These are phyloP conservation scores for Phrynocephalus versicolor DNA, from an alignment of 2,113 vertebrate genomes.

Conservation along the genomic window DNA sequence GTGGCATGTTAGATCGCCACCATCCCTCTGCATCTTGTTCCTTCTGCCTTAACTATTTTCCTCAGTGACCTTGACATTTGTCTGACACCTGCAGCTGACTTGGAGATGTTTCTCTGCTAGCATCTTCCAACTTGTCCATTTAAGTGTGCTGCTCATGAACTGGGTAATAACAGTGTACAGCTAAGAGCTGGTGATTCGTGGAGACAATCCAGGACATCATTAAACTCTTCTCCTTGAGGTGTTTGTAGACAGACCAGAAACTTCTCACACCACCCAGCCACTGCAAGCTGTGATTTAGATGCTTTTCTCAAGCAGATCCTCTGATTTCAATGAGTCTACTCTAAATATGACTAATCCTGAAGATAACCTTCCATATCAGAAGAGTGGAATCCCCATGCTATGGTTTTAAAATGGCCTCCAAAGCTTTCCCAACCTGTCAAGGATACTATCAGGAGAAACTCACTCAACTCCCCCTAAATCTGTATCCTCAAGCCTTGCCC, in stretches of 20 bases:
- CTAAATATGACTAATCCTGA: background rate
- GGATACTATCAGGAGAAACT: too few species aligned
- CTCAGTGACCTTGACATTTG: conserved; percentile 23
- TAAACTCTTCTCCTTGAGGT: background rate
- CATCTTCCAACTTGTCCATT: background rate
- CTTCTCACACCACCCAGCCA: background rate
- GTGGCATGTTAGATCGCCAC: conserved; percentile 23
- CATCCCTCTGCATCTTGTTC: background rate
- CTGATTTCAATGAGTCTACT: background rate
- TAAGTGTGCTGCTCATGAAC: background rate
- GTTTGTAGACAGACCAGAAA: background rate
- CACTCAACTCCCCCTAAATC: too few species aligned
- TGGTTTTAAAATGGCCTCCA: too few species aligned
- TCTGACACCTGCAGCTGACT: conserved; percentile 31
- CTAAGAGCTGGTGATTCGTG: background rate
- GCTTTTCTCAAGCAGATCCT: background rate
- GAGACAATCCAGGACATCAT: background rate
- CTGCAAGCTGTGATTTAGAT: background rate
- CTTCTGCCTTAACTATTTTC: conserved; percentile 3
- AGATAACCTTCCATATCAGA: too few species aligned
- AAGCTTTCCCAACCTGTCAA: too few species aligned
- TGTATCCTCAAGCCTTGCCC: too few species aligned
- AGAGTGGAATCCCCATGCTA: too few species aligned
- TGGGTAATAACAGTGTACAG: background rate
- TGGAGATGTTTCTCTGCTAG: conserved; percentile 22